A percentile compares a stretch with the other conserved stretches of the same genome.
phyloP scores from a whole-genome alignment of 2,113 vertebrate species.

The Zapus hudsonius region DNA sequence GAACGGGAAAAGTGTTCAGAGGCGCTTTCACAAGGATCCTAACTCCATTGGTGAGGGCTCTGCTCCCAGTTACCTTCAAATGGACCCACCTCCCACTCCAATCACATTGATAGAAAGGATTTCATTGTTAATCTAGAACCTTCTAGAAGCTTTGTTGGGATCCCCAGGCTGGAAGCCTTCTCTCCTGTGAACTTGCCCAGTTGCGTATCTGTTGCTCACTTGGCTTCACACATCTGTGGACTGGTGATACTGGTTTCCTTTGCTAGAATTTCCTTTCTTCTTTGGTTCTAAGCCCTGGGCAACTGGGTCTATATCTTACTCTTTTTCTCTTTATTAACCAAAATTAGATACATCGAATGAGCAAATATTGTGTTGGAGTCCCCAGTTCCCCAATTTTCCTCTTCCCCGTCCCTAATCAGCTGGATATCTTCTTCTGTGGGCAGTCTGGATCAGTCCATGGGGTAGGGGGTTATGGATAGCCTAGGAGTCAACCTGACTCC shows the following conservation, averaged over 20 bases:
- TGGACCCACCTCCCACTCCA: neutral
- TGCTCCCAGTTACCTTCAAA: neutral
- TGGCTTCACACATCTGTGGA: too few species aligned
- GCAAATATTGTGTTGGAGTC: too few species aligned
- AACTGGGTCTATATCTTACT: neutral
- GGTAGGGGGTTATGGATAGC: too few species aligned
- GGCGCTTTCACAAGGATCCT: neutral
- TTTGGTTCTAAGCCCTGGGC: neutral
- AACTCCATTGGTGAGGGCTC: neutral
- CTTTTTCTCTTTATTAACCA: too few species aligned
- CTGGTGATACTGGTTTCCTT: neutral
- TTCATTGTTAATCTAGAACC: neutral
- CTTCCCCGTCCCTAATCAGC: too few species aligned
- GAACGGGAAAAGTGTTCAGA: neutral
- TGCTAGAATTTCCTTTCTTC: neutral
- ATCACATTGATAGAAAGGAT: neutral
- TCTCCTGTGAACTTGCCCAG: neutral
- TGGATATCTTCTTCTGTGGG: too few species aligned
- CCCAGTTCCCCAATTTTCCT: too few species aligned
- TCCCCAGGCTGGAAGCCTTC: accelerated
- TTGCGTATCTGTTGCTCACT: neutral
- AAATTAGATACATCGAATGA: too few species aligned
- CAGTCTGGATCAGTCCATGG: too few species aligned
- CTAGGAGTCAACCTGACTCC: too few species aligned
- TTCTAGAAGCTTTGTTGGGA: neutral